These are phyloP conservation scores for Pseudochromis fuscus DNA, from an alignment of 2,797 vertebrate species.

Conservation along the genomic window DNA sequence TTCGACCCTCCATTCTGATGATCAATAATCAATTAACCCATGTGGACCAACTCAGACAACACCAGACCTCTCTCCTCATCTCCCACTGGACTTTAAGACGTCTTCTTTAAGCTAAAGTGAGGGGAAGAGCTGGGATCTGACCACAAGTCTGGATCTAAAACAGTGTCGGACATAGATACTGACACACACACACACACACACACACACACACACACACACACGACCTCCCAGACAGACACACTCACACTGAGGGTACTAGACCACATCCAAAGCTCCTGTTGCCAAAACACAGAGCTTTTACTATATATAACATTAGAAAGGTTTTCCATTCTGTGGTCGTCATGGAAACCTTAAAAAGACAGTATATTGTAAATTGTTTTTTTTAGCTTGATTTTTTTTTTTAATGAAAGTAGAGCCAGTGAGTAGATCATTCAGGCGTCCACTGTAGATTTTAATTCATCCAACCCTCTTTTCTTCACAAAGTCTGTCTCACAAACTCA, in stretches of 20 bases:
- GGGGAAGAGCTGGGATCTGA: conserved; percentile 37
- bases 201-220: conserved; percentile 29
- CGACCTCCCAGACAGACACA: conserved; percentile 23
- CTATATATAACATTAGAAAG: conserved; percentile 12
- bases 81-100: conserved; percentile 2
- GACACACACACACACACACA: conserved; percentile 20
- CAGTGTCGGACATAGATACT: conserved; percentile 63
- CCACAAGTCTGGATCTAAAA: conserved; percentile 61
- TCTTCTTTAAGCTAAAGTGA: conserved; percentile 52
- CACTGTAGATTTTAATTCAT: too few relatives aligned
- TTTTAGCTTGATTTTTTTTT: too few relatives aligned
- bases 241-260: background rate
- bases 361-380: background rate
- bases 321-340: background rate
- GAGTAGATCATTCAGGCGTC: background rate
- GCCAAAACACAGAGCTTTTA: conserved; percentile 40
- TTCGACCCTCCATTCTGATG: conserved; percentile 53
- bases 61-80: background rate
- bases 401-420: background rate
- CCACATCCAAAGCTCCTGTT: conserved; percentile 32
- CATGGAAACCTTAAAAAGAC: background rate
- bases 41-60: conserved; percentile 18
- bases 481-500: background rate
- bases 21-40: conserved; percentile 20
- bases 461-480: too few relatives aligned